Conservation (phyloP, 2,888 invertebrate genomes). For the Cremastinae sp. region DNA sequence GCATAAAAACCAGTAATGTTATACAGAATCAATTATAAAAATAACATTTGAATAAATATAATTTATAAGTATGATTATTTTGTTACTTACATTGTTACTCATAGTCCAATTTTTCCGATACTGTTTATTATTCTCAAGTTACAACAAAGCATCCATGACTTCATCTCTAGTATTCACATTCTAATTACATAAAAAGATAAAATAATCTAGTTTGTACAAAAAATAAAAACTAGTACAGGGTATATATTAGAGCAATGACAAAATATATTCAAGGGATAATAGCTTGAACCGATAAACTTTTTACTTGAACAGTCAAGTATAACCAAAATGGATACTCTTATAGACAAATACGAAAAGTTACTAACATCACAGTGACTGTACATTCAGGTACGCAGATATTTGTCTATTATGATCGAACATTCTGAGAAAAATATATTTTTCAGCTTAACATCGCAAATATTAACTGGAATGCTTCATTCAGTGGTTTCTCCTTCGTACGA, state of each 20-base stretch:
- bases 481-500: background rate
- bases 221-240: slow-evolving; percentile 45
- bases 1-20: slow-evolving; percentile 40
- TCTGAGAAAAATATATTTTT: slow-evolving; percentile 34
- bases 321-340: background rate
- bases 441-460: background rate
- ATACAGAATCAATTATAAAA: slow-evolving; percentile 35
- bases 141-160: slow-evolving; percentile 54
- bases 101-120: slow-evolving; percentile 29
- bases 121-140: slow-evolving; percentile 58
- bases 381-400: slow-evolving; percentile 64
- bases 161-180: slow-evolving; percentile 48
- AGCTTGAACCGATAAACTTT: too few relatives aligned
- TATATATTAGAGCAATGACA: background rate
- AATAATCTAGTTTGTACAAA: slow-evolving; percentile 63
- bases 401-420: slow-evolving; percentile 42
- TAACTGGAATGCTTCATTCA: background rate
- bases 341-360: slow-evolving; percentile 30
- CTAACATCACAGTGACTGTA: slow-evolving; percentile 59
- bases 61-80: slow-evolving; percentile 27
- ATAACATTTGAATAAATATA: slow-evolving; percentile 43
- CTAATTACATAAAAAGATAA: slow-evolving; percentile 45
- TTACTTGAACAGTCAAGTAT: too few relatives aligned
- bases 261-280: too few relatives aligned
- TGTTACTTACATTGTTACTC: too few relatives aligned